A percentile compares a stretch with the other conserved stretches of the same genome.
These are phyloP conservation scores for Catharus minimus DNA, from an alignment of 2,113 vertebrate species.

Conservation along the genomic window DNA sequence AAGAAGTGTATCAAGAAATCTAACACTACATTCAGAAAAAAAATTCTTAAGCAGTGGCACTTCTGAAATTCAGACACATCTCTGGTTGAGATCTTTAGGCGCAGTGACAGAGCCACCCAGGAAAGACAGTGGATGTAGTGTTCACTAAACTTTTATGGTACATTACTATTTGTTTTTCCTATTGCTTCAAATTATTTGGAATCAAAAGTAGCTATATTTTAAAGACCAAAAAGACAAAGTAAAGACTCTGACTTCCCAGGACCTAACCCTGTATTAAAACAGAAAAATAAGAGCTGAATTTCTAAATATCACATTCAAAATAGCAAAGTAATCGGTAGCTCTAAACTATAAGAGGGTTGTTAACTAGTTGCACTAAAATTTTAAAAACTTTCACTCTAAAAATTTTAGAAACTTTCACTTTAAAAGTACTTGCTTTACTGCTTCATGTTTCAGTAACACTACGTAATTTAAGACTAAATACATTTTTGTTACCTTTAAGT, in stretches of 20 bases:
- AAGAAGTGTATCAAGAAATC: background rate
- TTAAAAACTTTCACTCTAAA: background rate
- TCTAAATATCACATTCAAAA: background rate
- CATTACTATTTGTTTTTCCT: background rate
- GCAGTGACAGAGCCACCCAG: background rate
- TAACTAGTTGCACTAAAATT: background rate
- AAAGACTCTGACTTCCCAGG: background rate
- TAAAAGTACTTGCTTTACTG: background rate
- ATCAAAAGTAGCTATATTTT: background rate
- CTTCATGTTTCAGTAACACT: background rate
- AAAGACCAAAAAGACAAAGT: background rate
- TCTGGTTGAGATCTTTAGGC: background rate
- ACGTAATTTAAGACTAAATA: background rate
- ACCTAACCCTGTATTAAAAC: background rate
- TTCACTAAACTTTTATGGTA: background rate
- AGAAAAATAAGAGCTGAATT: background rate
- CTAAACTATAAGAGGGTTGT: background rate
- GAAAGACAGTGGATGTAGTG: background rate
- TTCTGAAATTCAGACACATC: background rate
- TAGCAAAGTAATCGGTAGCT: background rate
- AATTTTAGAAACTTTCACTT: background rate
- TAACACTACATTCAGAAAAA: background rate
- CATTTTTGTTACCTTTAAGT: background rate
- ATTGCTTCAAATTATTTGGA: background rate
- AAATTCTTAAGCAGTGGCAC: background rate